Conservation (phyloP, 2,113 vertebrate genomes). For the Eudyptes chrysolophus region DNA sequence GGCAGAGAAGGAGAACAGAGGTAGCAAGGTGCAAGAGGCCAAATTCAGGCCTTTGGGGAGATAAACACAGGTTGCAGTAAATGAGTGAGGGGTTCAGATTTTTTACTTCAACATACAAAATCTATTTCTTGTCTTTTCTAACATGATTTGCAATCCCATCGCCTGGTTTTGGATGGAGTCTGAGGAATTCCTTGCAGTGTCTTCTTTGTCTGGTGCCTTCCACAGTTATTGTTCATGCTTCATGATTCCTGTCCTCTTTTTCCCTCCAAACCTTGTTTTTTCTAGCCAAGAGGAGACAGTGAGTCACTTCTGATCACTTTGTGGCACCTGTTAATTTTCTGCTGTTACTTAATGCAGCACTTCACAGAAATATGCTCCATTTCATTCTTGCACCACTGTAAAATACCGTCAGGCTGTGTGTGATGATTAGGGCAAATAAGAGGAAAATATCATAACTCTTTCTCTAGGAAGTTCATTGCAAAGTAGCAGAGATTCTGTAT, state of each 20-base stretch:
- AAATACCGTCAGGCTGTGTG: neutral
- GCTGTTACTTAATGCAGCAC: neutral
- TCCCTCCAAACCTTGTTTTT: neutral
- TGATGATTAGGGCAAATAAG: neutral
- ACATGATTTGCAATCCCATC: neutral
- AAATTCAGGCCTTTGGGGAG: neutral
- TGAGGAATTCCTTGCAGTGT: neutral
- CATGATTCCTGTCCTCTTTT: neutral
- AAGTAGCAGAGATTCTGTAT: neutral
- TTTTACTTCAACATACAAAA: neutral
- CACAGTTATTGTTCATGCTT: neutral
- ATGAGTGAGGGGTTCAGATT: neutral
- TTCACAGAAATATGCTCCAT: neutral
- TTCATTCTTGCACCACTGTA: neutral
- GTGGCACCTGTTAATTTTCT: constrained; percentile 29
- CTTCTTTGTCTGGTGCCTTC: neutral
- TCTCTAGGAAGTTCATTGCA: neutral
- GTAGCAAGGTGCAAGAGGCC: neutral
- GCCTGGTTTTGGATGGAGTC: neutral
- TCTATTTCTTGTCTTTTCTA: neutral
- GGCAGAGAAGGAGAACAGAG: neutral
- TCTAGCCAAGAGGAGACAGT: neutral
- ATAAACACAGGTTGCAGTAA: neutral
- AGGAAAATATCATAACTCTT: neutral
- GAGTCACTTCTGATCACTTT: neutral